These are phyloP conservation scores for Rachycentron canadum DNA, from an alignment of 2,797 vertebrate genomes.

Conservation along the genomic window DNA sequence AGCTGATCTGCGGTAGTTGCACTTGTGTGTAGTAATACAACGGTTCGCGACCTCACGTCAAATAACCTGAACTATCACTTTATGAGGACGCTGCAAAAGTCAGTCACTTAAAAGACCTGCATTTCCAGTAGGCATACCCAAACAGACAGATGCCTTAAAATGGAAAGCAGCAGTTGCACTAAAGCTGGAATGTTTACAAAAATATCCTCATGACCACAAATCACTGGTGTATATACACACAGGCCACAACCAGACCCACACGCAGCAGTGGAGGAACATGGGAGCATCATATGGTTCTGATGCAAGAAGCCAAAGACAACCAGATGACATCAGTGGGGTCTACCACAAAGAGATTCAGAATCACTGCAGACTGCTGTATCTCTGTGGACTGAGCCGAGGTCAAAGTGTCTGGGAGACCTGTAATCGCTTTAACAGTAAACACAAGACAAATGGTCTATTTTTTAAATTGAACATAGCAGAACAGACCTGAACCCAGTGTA, in stretches of 20 bases:
- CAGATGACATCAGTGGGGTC: conserved; percentile 60
- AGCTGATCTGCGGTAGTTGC: too few species aligned
- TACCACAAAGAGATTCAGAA: conserved; percentile 46
- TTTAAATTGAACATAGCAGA: neutral
- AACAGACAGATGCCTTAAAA: conserved; percentile 52
- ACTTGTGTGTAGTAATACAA: too few species aligned
- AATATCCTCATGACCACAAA: conserved; percentile 60
- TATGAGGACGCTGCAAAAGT: conserved; percentile 9
- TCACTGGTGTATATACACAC: conserved; percentile 53
- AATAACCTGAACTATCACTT: too few species aligned
- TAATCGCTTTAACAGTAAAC: conserved; percentile 10
- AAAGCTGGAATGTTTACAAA: conserved; percentile 70
- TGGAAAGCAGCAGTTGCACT: conserved; percentile 57
- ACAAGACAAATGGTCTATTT: neutral
- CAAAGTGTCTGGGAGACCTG: conserved; percentile 10
- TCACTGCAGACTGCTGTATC: conserved; percentile 20
- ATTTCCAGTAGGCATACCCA: conserved; percentile 27
- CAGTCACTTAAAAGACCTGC: conserved; percentile 8
- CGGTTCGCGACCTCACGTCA: too few species aligned
- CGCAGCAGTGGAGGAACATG: conserved; percentile 29
- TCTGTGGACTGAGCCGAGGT: conserved; percentile 10
- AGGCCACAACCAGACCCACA: conserved; percentile 46
- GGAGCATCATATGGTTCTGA: conserved; percentile 46
- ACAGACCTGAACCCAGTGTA: neutral
- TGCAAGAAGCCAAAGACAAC: conserved; percentile 55